phyloP scores from a whole-genome alignment of 2,888 invertebrate genomes.

The Drosophila lutescens region DNA sequence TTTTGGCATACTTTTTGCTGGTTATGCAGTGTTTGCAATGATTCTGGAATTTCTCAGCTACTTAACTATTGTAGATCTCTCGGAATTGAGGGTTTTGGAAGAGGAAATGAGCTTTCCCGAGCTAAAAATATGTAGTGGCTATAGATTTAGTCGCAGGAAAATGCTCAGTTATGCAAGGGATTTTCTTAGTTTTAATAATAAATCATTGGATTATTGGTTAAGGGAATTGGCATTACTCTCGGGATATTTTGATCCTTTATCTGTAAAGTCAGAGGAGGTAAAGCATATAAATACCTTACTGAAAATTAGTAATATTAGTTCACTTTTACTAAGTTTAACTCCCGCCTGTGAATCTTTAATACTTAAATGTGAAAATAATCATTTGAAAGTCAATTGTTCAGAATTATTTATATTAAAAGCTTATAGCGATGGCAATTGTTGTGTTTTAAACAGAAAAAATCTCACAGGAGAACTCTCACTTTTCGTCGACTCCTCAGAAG shows the following conservation, averaged over 20 bases:
- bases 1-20: constrained; percentile 65
- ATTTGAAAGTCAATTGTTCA: constrained; percentile 48
- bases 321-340: constrained; percentile 51
- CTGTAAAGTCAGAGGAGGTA: constrained; percentile 30
- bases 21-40: constrained; percentile 61
- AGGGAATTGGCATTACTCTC: constrained; percentile 58
- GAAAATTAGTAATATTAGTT: constrained; percentile 1
- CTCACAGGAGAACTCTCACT: constrained; percentile 57
- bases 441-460: constrained; percentile 42
- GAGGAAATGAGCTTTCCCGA: constrained; percentile 62
- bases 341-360: constrained; percentile 74
- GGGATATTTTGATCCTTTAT: constrained; percentile 57
- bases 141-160: constrained; percentile 72
- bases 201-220: constrained; percentile 48
- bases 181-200: constrained; percentile 38
- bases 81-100: constrained; percentile 1
- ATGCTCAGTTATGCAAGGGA: constrained; percentile 49
- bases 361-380: constrained; percentile 64
- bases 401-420: constrained; percentile 58
- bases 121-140: constrained; percentile 71
- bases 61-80: constrained; percentile 70
- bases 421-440: constrained; percentile 69
- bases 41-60: constrained; percentile 67
- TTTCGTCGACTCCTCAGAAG: constrained; percentile 66
- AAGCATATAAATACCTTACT: constrained; percentile 21